A percentile compares a stretch with the other conserved stretches of the same genome.
These are phyloP conservation scores for Ammodramus savannarum DNA, from an alignment of 2,113 vertebrate species.

Conservation along the genomic window DNA sequence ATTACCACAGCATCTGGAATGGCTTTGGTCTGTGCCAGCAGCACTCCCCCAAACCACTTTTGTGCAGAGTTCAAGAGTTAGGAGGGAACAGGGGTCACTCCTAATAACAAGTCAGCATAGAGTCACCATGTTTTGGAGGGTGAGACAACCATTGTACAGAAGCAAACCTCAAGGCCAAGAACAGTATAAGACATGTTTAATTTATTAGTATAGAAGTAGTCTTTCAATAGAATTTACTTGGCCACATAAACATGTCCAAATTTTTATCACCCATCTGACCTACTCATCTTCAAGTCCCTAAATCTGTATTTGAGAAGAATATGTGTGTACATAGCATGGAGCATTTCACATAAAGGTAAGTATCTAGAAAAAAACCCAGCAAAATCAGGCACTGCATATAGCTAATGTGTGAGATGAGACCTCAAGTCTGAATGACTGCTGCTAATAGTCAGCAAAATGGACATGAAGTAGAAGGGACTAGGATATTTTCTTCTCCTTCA, in stretches of 20 bases:
- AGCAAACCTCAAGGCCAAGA: background rate
- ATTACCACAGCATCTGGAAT: background rate
- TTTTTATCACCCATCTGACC: background rate
- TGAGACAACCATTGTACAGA: background rate
- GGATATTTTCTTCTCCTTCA: background rate
- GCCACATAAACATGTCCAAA: background rate
- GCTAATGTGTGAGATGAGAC: background rate
- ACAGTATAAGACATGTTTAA: background rate
- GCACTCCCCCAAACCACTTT: background rate
- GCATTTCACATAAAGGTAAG: background rate
- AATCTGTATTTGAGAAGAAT: background rate
- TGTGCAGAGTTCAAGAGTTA: background rate
- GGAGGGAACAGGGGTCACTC: background rate
- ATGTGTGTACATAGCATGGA: background rate
- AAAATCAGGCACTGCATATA: background rate
- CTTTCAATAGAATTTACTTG: background rate
- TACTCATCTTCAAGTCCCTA: background rate
- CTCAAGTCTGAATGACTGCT: background rate
- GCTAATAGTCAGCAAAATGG: background rate
- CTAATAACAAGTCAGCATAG: background rate
- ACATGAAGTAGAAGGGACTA: background rate
- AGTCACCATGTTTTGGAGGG: background rate
- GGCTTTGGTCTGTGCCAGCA: background rate
- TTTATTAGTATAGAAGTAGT: background rate
- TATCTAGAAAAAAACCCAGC: background rate